phyloP scores from a whole-genome alignment of 2,113 vertebrate species.

The Neomonachus schauinslandi region DNA sequence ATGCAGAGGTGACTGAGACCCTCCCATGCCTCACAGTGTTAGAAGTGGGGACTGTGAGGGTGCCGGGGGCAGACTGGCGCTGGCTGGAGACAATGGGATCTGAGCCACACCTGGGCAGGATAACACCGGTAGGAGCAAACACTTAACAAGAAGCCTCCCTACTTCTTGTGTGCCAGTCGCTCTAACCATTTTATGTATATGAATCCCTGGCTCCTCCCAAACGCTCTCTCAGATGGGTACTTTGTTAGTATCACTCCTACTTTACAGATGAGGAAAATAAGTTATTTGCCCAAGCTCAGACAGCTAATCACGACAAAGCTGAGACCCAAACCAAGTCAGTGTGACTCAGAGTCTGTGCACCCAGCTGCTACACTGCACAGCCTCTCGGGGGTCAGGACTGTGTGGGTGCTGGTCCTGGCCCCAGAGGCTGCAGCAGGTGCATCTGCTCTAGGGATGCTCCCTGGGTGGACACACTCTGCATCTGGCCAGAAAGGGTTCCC shows the following conservation, averaged over 20 bases:
- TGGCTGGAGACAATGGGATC: neutral
- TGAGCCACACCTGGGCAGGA: neutral
- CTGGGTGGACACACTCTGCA: too few relatives aligned
- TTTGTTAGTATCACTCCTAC: neutral
- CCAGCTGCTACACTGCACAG: fast-evolving
- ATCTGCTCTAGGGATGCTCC: neutral
- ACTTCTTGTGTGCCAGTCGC: neutral
- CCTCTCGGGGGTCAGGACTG: neutral
- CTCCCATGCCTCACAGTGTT: neutral
- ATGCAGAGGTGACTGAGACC: neutral
- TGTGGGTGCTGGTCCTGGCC: neutral
- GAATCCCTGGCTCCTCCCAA: neutral
- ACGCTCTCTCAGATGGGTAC: neutral
- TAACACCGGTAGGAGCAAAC: neutral
- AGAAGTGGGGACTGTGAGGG: neutral
- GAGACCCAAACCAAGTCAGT: too few relatives aligned
- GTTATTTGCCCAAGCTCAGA: neutral
- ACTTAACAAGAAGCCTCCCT: neutral
- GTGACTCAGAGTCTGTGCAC: neutral
- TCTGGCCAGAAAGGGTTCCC: neutral
- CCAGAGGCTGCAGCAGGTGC: neutral
- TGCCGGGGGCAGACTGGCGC: fast-evolving
- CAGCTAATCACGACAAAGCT: neutral
- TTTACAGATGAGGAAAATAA: neutral
- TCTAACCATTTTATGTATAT: neutral